Evolutionary conservation across 2,113 vertebrate species (phyloP), one percentile per base, ranked within the genome.

Genomic region (Micromys minutus): DNA sequence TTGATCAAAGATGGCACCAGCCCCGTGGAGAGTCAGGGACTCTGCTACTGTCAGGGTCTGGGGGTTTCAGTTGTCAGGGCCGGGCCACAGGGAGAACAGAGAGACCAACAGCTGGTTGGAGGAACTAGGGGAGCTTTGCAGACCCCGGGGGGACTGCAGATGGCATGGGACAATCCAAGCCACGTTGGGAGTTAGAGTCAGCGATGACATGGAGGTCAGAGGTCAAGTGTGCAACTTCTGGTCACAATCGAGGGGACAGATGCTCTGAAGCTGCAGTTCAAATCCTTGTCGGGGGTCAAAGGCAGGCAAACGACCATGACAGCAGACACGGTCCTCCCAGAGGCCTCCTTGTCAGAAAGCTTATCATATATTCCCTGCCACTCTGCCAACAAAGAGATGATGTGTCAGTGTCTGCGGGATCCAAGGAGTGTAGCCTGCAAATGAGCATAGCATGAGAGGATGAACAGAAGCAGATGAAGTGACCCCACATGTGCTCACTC

Each of bases 221-320:
- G 93, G 87, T 96, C 96, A 97, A 97, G 85, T 90, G 80, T 93
- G 71, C 36, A 89, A 91, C 80, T 93, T 90, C 63, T 95, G 83
- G 80, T 59, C 87, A 80, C 91, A 97, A 87, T 50, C 86, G 50
- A 90, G 72, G 47, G 55, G 95, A 88, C 42, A 95, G 87, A 96
- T 50, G 59, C 87, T 93, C 61, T 42, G 45, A 95, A 90, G 52
- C 84, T 84, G 22, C 79, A 74, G 90, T 59, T 94, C 87, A 81
- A 94, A 84, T 81, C 85, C n/a, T 77, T 95, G 65, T 59, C 75
- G 81, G 94, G 76, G 74, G 96, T 95, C 93, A 97, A 92, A 93
- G 90, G 50, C 90, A 96, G 85, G 75, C 67, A 63, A 69, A 92
- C 4, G n/a, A 89, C 81, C 42, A 59, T 52, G 13, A 80, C 61